Conservation (phyloP, 2,888 invertebrate genomes). For the Acrobasis consociella region DNA sequence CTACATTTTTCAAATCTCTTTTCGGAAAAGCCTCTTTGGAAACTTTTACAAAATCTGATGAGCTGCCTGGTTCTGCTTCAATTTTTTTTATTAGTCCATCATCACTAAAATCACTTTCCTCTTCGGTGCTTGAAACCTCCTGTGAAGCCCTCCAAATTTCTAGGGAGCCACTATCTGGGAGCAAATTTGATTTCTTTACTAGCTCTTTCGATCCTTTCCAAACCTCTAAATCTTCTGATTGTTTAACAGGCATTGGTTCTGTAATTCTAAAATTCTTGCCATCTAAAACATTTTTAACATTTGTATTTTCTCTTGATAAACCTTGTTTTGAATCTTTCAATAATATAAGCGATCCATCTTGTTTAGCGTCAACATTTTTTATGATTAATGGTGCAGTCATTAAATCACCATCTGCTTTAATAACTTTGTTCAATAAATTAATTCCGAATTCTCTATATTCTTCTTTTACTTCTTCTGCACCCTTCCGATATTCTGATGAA, state of each 20-base stretch:
- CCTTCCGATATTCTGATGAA: not conserved
- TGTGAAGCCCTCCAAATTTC: not conserved
- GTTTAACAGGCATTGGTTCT: not conserved
- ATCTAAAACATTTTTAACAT: not conserved
- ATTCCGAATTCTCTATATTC: not conserved
- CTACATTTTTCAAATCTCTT: not conserved
- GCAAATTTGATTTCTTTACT: too few relatives aligned
- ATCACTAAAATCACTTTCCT: not conserved
- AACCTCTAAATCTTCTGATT: not conserved
- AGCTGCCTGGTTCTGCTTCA: not conserved
- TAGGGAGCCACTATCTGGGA: not conserved
- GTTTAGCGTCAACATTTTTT: not conserved
- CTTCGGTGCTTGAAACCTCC: not conserved
- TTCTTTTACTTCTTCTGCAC: not conserved
- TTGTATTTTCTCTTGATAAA: not conserved
- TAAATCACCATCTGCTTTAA: not conserved
- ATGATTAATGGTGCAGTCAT: not conserved
- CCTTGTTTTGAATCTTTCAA: not conserved
- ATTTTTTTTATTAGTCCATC: not conserved
- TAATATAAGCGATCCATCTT: not conserved
- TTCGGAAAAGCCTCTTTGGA: not conserved
- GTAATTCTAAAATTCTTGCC: not conserved
- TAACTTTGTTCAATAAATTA: not conserved
- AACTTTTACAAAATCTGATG: not conserved
- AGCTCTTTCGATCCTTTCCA: not conserved